Evolutionary conservation across 2,113 vertebrate species (phyloP), one percentile per base, ranked within the genome.

Genomic region (Ellobius talpinus): DNA sequence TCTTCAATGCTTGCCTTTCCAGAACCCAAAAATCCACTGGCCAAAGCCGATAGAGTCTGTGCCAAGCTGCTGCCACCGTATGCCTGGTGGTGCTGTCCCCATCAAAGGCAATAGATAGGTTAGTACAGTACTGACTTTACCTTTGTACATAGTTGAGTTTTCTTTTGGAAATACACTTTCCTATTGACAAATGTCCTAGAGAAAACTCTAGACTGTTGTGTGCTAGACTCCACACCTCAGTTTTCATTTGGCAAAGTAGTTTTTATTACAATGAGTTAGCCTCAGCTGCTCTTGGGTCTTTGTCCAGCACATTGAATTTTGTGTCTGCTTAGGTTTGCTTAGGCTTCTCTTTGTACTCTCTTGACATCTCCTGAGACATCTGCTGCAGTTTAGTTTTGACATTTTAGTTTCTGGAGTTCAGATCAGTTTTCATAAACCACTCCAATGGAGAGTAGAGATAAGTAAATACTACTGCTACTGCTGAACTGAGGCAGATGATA

Each of bases 81-180:
- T 39, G 36, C 23, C 4, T 23, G 23, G 26, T 0, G 0, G 0
- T 1, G 14, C 50, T 68, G 19, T 29, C 1, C 0, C n/a, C 39
- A 70, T 26, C 58, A 50, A 79, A 82, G 3, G 17, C 45, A 86
- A 58, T 31, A 70, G 36, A 65, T 72, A 52, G 33, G 65, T 52
- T 87, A 77, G 12, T 13, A 9, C 21, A 3, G 36, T 19, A 2
- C 3, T 85, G 42, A 16, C 26, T 93, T 96, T 45, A 9, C 50
- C n/a, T 72, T 89, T 24, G 7, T 31, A 29, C 14, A 0, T 9
- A 36, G 66, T 92, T 63, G 52, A 7, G 12, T 73, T 91, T 90
- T 92, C 24, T 90, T 92, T 93, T 36, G 61, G 33, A 93, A 91
- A 61, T 47, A 1, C 7, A 14, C 58, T 97, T 93, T 86, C 29